Evolutionary conservation across 2,113 vertebrate species (phyloP).

Genomic region (Pomatostomus ruficeps): DNA sequence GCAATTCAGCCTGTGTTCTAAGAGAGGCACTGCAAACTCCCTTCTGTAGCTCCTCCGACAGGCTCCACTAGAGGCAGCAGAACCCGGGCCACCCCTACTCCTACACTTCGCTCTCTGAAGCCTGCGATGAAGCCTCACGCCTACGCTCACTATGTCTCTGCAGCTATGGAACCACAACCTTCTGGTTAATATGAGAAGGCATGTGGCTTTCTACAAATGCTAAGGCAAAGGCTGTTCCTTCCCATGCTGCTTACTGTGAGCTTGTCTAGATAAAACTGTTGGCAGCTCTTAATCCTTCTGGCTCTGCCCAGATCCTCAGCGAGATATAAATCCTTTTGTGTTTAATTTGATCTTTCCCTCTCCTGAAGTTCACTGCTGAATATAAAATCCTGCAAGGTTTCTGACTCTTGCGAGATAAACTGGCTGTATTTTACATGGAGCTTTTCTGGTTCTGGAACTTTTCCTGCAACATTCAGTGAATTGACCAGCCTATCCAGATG

Average conservation of each 20-base stretch:
- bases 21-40: not conserved
- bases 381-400: not conserved
- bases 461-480: not conserved
- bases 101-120: not conserved
- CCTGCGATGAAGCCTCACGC: not conserved
- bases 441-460: not conserved
- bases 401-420: not conserved
- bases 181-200: not conserved
- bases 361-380: not conserved
- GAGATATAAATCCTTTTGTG: not conserved
- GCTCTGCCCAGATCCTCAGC: not conserved
- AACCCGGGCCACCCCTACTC: not conserved
- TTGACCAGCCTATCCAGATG: not conserved
- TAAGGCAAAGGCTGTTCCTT: not conserved
- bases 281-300: not conserved
- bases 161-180: not conserved
- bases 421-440: not conserved
- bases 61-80: not conserved
- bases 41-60: not conserved
- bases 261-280: not conserved
- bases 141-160: not conserved
- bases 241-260: not conserved
- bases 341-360: not conserved
- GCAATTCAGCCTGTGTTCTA: not conserved
- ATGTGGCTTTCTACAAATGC: not conserved